phyloP scores from a whole-genome alignment of 2,888 invertebrate species.

The Podabrus alpinus region DNA sequence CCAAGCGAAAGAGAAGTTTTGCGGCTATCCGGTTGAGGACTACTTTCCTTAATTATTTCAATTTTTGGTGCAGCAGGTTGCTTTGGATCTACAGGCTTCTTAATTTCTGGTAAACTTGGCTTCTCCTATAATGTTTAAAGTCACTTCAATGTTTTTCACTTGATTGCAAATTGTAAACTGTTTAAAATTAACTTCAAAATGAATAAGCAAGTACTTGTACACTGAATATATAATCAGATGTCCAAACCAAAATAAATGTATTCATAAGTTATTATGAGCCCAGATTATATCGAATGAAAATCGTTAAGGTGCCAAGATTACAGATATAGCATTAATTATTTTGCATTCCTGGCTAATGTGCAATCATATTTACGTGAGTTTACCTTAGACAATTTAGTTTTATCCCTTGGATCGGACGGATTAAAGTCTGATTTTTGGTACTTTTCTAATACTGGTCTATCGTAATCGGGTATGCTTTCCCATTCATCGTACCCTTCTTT shows the following conservation, averaged over 20 bases:
- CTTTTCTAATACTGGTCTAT: conserved; percentile 73
- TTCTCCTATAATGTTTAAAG: conserved; percentile 45
- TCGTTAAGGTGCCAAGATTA: conserved; percentile 26
- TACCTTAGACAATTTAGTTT: conserved; percentile 54
- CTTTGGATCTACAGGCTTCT: conserved; percentile 38
- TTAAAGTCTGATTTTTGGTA: conserved; percentile 61
- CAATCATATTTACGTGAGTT: conserved; percentile 16
- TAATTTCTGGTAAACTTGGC: conserved; percentile 56
- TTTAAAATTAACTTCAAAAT: conserved; percentile 10
- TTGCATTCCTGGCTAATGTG: conserved; percentile 23
- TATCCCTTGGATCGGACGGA: conserved; percentile 59
- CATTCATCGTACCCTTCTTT: conserved; percentile 45
- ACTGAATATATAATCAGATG: conserved; percentile 19
- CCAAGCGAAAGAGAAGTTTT: conserved; percentile 66
- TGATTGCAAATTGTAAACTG: conserved; percentile 16
- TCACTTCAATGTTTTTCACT: neutral
- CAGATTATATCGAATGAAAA: conserved; percentile 26
- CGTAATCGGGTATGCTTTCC: conserved; percentile 69
- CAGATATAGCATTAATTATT: conserved; percentile 24
- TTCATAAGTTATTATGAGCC: conserved; percentile 27
- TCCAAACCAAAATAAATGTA: conserved; percentile 23
- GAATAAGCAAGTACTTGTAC: conserved; percentile 16
- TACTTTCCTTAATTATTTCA: conserved; percentile 82
- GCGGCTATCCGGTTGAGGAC: conserved; percentile 67
- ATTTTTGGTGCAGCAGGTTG: conserved; percentile 72